Evolutionary conservation across 2,113 vertebrate species (phyloP).

Genomic region (Thunnus maccoyii): DNA sequence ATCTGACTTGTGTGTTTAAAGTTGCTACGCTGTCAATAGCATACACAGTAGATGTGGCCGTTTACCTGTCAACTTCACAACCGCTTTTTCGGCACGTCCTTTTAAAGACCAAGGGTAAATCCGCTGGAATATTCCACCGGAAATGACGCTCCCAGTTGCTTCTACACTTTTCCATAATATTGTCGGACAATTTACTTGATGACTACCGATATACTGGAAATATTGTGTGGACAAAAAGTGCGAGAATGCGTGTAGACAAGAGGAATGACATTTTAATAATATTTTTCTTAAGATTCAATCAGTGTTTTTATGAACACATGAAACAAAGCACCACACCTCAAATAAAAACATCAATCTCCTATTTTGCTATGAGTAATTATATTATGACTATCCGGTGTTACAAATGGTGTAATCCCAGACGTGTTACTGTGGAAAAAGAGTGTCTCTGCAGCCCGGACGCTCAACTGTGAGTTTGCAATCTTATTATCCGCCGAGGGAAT

Average conservation of each 20-base stretch:
- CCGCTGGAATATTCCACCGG: conserved; percentile 85
- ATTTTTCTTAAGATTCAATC: background rate
- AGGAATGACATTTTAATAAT: background rate
- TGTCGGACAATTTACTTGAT: background rate
- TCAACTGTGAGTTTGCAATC: too few relatives aligned
- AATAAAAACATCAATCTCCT: too few relatives aligned
- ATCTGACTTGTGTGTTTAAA: background rate
- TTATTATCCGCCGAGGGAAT: too few relatives aligned
- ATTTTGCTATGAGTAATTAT: too few relatives aligned
- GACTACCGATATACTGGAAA: background rate
- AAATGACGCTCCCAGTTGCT: conserved; percentile 70
- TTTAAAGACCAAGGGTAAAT: conserved; percentile 70
- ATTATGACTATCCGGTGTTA: too few relatives aligned
- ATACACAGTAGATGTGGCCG: background rate
- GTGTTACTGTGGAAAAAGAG: too few relatives aligned
- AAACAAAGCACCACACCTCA: too few relatives aligned
- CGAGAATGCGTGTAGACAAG: background rate
- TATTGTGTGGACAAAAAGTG: background rate
- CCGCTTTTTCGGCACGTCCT: conserved; percentile 52
- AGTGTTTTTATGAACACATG: too few relatives aligned
- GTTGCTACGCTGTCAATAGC: background rate
- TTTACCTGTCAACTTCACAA: conserved; percentile 55
- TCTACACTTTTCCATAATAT: conserved; percentile 41
- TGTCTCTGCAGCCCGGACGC: too few relatives aligned
- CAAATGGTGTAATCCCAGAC: too few relatives aligned